A percentile compares a stretch with the other conserved stretches of the same genome.
Conservation (phyloP, 2,113 vertebrate species). For the Bettongia penicillata region DNA sequence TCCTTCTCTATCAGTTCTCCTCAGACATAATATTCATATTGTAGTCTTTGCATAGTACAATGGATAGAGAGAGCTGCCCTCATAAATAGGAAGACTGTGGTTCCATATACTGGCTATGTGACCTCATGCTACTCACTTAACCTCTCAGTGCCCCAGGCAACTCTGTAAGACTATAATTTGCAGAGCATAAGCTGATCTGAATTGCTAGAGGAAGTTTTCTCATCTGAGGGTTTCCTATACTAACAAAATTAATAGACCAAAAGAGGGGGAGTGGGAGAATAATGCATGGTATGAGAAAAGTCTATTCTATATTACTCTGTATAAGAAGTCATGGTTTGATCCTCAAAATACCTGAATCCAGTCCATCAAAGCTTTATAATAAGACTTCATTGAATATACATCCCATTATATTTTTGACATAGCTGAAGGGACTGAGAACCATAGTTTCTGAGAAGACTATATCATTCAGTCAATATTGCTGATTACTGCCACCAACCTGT, state of each 20-base stretch:
- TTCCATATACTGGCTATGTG: background rate
- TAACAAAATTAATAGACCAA: background rate
- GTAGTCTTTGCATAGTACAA: background rate
- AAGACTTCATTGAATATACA: conserved; percentile 22
- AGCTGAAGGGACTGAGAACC: conserved; percentile 3
- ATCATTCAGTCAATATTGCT: conserved; percentile 14
- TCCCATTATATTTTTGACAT: conserved; percentile 22
- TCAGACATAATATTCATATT: background rate
- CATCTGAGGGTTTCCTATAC: background rate
- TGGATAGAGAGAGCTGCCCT: background rate
- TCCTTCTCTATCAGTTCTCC: background rate
- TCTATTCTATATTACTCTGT: background rate
- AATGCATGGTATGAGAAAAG: background rate
- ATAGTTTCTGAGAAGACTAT: background rate
- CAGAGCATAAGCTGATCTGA: background rate
- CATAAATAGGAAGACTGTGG: background rate
- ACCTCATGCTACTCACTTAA: background rate
- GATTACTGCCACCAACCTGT: conserved; percentile 20
- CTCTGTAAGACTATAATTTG: background rate
- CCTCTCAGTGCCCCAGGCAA: background rate
- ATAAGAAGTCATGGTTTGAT: background rate
- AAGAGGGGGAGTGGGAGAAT: background rate
- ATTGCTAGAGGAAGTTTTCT: background rate
- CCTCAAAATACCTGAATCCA: conserved; percentile 12
- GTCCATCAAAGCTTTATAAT: background rate